Evolutionary conservation across 2,888 invertebrate genomes (phyloP).

Genomic region (Rutpela maculata): DNA sequence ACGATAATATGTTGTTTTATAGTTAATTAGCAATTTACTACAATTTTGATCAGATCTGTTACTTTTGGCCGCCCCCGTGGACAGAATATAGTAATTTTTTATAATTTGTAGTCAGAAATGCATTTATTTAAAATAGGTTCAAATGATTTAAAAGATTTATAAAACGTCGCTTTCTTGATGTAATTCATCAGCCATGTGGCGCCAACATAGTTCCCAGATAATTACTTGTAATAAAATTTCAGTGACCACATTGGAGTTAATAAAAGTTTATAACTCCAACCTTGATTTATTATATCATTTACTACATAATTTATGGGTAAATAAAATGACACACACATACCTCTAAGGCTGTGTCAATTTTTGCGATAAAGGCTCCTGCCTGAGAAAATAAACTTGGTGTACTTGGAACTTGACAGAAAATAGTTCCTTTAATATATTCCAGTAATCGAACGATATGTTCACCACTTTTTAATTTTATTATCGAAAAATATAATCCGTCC

Average conservation of each 20-base stretch:
- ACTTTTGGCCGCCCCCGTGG: too few species aligned
- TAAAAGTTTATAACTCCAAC: background rate
- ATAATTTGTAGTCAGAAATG: background rate
- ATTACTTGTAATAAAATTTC: background rate
- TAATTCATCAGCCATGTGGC: background rate
- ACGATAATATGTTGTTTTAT: too few species aligned
- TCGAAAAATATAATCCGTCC: constrained; percentile 79
- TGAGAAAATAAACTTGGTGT: constrained; percentile 81
- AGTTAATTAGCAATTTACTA: background rate
- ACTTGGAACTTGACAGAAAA: constrained; percentile 79
- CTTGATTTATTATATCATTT: background rate
- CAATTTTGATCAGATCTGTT: too few species aligned
- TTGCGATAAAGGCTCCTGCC: constrained; percentile 84
- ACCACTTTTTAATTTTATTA: constrained; percentile 75
- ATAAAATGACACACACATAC: constrained; percentile 71
- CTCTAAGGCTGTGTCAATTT: constrained; percentile 81
- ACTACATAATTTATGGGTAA: background rate
- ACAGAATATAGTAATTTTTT: too few species aligned
- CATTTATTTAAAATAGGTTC: background rate
- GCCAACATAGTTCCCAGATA: background rate
- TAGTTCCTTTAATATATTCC: constrained; percentile 84
- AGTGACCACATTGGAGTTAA: background rate
- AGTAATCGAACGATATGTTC: constrained; percentile 84
- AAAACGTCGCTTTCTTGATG: too few species aligned
- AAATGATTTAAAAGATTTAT: too few species aligned